Base-by-base conservation (phyloP, 37 sponge, comb jelly and placozoan genomes). In the Hexactinellida sp. region DNA sequence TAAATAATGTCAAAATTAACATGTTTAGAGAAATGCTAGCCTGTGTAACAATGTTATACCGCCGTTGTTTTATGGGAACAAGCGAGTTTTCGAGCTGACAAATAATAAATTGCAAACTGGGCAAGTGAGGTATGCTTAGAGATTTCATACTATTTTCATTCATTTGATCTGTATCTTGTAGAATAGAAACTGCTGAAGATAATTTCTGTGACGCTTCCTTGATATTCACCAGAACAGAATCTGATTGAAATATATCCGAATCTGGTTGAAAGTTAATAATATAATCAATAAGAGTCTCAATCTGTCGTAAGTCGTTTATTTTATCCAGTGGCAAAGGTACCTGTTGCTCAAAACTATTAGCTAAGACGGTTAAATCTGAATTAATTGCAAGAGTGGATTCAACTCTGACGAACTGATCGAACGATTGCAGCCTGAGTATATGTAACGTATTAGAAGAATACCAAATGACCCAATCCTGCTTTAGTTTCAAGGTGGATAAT, bases 361-460 rank as follows among this genome's bases (percentile, higher is more conserved):
- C 76, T 63, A 23, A 63, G 13, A 63, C 76, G 5, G 30, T 63
- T 63, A 63, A n/a, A 63, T 63, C 76, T 63, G 76, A 63, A 63
- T 63, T 7, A 63, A 63, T 63, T 63, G 76, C 5, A 21, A 63
- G 13, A 7, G 76, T 63, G 13, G 76, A 63, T 63, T 32, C 19
- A n/a, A 63, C 13, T 63, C 5, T 63, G 30, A 63, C 13, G 34
- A 23, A 63, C 30, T 63, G 76, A 25, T 63, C 34, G 30, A 28
- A 3, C 5, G 13, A n/a, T 63, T 63, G 1, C 76, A 63, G 76
- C 76, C 13, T 7, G 3, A 63, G 3, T 5, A 63, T 63, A 5
- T 63, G 32, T 63, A 63, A 63, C 1, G 76, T 28, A n/a, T 63
- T 63, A 63, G 76, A 63, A 7, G 76, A 63, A 28, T 63, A 63